Percentiles rank a stretch among this genome's conserved stretches.
phyloP scores from a whole-genome alignment of 2,113 vertebrate genomes.

The Platichthys stellatus region DNA sequence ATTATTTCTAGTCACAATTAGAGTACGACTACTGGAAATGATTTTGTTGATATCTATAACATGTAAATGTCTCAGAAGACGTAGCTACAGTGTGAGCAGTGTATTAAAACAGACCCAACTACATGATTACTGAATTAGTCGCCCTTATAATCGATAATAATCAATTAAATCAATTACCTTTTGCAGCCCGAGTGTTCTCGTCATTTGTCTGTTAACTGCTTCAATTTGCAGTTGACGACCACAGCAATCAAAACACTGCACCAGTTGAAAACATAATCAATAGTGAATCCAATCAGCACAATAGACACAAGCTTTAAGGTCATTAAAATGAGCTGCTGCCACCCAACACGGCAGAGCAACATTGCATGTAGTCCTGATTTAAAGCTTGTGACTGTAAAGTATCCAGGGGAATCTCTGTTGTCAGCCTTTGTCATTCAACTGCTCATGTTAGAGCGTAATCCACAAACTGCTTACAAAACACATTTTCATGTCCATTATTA shows the following conservation, averaged over 20 bases:
- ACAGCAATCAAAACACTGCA: constrained; percentile 56
- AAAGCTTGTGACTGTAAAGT: not conserved
- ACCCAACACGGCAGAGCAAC: constrained; percentile 5
- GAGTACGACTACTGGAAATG: too few species aligned
- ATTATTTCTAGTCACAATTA: too few species aligned
- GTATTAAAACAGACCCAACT: too few species aligned
- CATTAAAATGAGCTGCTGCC: constrained; percentile 60
- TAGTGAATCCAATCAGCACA: constrained; percentile 63
- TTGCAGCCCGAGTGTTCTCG: constrained; percentile 31
- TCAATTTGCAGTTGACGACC: constrained; percentile 53
- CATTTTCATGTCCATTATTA: too few species aligned
- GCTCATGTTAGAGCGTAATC: too few species aligned
- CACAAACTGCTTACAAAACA: too few species aligned
- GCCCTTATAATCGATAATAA: not conserved
- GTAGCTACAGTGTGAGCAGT: too few species aligned
- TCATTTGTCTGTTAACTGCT: constrained; percentile 35
- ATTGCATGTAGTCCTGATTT: constrained; percentile 31
- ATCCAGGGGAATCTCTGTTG: not conserved
- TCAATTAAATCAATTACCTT: not conserved
- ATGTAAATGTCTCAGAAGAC: too few species aligned
- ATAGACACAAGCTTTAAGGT: constrained; percentile 60
- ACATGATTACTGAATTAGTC: not conserved
- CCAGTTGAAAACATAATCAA: constrained; percentile 69
- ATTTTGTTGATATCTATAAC: too few species aligned
- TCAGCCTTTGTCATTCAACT: not conserved